Evolutionary conservation across 2,113 vertebrate species (phyloP), one percentile per base, ranked within the genome.

Genomic region (Conger conger): DNA sequence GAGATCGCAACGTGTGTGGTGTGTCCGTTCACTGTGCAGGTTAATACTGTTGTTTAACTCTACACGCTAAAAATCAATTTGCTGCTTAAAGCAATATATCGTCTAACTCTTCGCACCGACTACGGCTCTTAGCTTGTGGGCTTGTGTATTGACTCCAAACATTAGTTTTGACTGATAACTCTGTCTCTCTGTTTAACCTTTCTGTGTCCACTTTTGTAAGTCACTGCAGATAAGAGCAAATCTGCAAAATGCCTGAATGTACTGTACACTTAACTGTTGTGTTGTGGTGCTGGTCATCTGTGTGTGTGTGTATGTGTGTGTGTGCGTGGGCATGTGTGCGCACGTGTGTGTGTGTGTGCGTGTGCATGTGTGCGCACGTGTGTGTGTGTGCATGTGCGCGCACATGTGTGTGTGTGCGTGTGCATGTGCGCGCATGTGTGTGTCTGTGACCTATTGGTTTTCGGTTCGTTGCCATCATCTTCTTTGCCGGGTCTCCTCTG

Each of bases 381-480:
- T 63, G 57, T 23, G 57, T 63, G 57, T 63, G 57, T 27, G 20
- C 7, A n/a, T 60, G 57, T 60, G 54, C 18, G 3, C 18, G 50
- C 15, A 15, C 15, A 15, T 53, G 57, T 63, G 57, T 23, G 57
- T 63, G 57, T 63, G 57, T 27, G 20, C 7, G 20, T 2, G 20
- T 63, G 57, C 3, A 2, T 8, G 7, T 63, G 20, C 4, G 20
- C 27, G 57, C 3, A 2, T 8, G 7, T 63, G 57, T 63, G 57
- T 63, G 57, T 23, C 45, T 50, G 45, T 50, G 68, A 33, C 68
- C 68, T 73, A 11, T 73, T n/a, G 68, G 68, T 73, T 73, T 27
- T 93, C 90, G 84, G 76, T 90, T 91, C 90, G 92, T 92, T 94
- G 92, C 94, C 89, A 89, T 94, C 89, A 89, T 87, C 83, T 68